Evolutionary conservation across 2,888 invertebrate genomes (phyloP).

Genomic region (Melitaea athalia): DNA sequence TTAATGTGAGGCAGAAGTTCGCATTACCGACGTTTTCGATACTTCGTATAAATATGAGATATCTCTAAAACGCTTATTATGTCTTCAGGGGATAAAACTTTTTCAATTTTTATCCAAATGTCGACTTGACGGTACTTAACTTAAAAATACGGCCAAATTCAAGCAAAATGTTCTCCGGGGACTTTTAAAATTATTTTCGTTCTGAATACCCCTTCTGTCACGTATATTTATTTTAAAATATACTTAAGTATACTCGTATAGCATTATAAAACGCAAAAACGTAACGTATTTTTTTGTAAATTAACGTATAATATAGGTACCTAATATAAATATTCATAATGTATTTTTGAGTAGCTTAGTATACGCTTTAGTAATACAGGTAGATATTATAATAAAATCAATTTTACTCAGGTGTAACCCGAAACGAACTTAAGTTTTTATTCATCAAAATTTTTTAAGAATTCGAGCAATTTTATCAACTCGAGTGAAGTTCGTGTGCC

Average conservation of each 20-base stretch:
- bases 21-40: conserved; percentile 6
- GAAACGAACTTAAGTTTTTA: conserved; percentile 1
- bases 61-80: conserved; percentile 56
- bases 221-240: not conserved
- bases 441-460: not conserved
- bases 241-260: too few relatives aligned
- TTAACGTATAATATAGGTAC: too few relatives aligned
- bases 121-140: conserved; percentile 55
- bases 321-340: too few relatives aligned
- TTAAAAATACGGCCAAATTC: conserved; percentile 54
- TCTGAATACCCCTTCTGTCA: conserved; percentile 17
- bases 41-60: conserved; percentile 39
- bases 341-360: too few relatives aligned
- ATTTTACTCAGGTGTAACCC: not conserved
- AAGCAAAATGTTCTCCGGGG: conserved; percentile 43
- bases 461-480: conserved; percentile 1
- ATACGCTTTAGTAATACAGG: too few relatives aligned
- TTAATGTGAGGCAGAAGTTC: conserved; percentile 3
- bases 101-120: conserved; percentile 74
- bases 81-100: conserved; percentile 62
- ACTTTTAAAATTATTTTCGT: conserved; percentile 41
- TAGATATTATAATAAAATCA: not conserved
- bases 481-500: conserved; percentile 10
- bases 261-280: not conserved
- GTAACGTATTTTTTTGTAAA: too few relatives aligned